phyloP scores from a whole-genome alignment of 2,797 vertebrate species.

The Leptodactylus fallax region DNA sequence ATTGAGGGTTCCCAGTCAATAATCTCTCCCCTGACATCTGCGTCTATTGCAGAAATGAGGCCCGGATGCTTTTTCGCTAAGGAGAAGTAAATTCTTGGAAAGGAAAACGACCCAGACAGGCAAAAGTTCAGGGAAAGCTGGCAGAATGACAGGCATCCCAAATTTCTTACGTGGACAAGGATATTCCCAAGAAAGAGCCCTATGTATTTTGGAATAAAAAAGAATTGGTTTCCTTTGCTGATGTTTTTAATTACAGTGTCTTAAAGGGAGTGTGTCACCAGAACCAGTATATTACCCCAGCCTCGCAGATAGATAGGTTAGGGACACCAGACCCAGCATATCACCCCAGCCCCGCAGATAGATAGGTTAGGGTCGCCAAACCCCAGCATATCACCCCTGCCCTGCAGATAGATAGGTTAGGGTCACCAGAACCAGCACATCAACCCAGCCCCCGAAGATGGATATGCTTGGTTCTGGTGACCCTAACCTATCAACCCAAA shows the following conservation, averaged over 20 bases:
- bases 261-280: background rate
- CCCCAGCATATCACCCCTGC: no score
- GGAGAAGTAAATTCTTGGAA: constrained; percentile 53
- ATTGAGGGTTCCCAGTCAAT: constrained; percentile 47
- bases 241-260: background rate
- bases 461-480: no score
- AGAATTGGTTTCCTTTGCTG: background rate
- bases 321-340: no score
- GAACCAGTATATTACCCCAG: no score
- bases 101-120: constrained; percentile 63
- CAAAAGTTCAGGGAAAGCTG: constrained; percentile 64
- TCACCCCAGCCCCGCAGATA: no score
- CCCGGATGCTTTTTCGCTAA: constrained; percentile 9
- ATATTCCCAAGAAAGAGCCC: constrained; percentile 12
- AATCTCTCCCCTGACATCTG: constrained; percentile 39
- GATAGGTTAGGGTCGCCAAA: no score
- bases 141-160: constrained; percentile 26
- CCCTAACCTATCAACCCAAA: no score
- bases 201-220: background rate
- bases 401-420: no score
- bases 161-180: constrained; percentile 13
- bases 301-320: no score
- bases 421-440: no score
- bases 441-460: no score
- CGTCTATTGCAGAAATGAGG: constrained; percentile 26